Base-by-base conservation (phyloP, 2,797 vertebrate species). In the Anisognathus igniventris region DNA sequence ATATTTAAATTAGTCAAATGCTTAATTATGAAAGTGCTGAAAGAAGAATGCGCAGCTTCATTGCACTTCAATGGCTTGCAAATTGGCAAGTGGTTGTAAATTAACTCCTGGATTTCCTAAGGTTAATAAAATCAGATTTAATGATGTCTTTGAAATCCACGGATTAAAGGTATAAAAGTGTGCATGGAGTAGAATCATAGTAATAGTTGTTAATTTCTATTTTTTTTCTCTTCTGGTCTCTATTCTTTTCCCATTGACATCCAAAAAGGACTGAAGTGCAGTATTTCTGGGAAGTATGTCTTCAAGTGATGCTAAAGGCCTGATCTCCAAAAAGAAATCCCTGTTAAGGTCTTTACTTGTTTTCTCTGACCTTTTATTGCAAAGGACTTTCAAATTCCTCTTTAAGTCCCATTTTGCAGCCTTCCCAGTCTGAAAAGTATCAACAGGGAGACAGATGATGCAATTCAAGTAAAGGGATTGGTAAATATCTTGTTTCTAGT, bases 91-190 rank as follows among this genome's bases (percentile, higher is more conserved):
- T 50, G 81, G 92, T 25, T 96, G 70, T 64, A 88, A 96, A 93
- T 93, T 92, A 91, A 90, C 76, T 90, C 73, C 56, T 80, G 58
- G 28, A 86, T 92, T 95, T 90, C 61, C 71, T 94, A 60, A 90
- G 80, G 88, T 95, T 94, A 95, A 95, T 96, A 82, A 91, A 93
- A 95, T 88, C 45, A 92, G 51, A 76, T 88, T 79, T 92, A 94
- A 90, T 66, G 56, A 84, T 58, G 60, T 71, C 83, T 95, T 95
- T 96, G 82, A 95, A 94, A 88, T 82, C 19, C 24, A 39, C 4
- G 28, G 60, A 88, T 94, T 93, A 92, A 86, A 96, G 56, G 60
- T 94, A 86, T 88, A 45, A 88, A 90, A 78, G 9, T 68, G 23
- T 62, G 37, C 74, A 84, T 23, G 22, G 7, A 18, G 10, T 14